Evolutionary conservation across 2,888 invertebrate genomes (phyloP).

Genomic region (Schizaphis graminum): DNA sequence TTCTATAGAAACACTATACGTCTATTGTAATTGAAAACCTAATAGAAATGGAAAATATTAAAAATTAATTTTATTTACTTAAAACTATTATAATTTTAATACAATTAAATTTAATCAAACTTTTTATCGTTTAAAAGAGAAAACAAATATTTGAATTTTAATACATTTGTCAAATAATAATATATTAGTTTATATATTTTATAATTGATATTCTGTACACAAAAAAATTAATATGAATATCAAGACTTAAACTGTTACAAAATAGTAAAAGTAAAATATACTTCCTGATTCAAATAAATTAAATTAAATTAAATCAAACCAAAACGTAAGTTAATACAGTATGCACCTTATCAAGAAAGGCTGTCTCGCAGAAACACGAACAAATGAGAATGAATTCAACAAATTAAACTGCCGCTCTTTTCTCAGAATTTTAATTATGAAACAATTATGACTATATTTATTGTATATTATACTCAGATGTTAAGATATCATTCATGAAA

Average conservation of each 20-base stretch:
- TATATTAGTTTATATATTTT: not conserved
- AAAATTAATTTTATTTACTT: not conserved
- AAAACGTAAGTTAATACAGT: not conserved
- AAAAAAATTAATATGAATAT: not conserved
- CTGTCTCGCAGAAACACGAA: not conserved
- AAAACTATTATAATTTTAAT: not conserved
- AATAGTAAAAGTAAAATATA: not conserved
- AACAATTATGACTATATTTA: not conserved
- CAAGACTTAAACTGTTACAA: not conserved
- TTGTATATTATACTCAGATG: not conserved
- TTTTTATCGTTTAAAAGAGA: not conserved
- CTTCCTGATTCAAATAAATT: not conserved
- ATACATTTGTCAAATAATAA: not conserved
- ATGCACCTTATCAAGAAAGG: not conserved
- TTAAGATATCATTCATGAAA: not conserved
- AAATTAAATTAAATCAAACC: not conserved
- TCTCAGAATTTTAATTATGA: not conserved
- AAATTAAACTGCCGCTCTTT: not conserved
- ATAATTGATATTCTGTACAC: not conserved
- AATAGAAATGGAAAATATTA: not conserved
- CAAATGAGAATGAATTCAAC: not conserved
- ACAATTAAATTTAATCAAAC: not conserved
- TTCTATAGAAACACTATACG: not conserved
- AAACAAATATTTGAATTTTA: not conserved
- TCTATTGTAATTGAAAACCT: not conserved